Base-by-base conservation (phyloP, 1,140 invertebrate species). In the Leptinotarsa texana region DNA sequence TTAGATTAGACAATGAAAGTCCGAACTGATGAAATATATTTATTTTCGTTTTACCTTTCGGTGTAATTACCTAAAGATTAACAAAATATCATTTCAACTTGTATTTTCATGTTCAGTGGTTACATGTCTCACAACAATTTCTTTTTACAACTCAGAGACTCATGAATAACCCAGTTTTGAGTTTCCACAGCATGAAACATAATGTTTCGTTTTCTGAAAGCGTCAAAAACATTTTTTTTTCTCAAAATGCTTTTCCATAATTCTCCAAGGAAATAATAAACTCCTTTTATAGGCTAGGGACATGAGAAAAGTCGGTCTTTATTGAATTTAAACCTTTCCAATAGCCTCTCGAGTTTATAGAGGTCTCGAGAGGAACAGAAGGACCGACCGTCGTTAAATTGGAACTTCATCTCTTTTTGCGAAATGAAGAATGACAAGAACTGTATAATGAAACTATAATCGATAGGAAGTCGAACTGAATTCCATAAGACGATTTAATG, bases 251-350 rank as follows among this genome's bases (percentile, higher is more conserved):
- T 17, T 18, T 1, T 65, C 13, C 63, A 65, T 65, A 65, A 65
- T 65, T 65, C 63, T 65, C 63, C n/a, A 65, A 65, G 21, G 63
- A 65, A 65, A 15, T 65, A 65, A 65, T 65, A 22, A 65, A 65
- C 63, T 65, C 21, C 63, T 22, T 65, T 2, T 27, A 24, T 74
- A 47, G 73, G 33, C 63, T 65, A 21, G 73, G 18, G 24, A 66
- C 67, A 67, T 48, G 73, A 57, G 49, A 66, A 65, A 74, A 74
- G 51, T 63, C 65, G 48, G 65, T 47, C 69, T 75, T 75, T 75
- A 75, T 75, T 75, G 74, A 75, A 69, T 75, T 75, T 72, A 69
- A 75, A 75, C 74, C 74, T 72, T 75, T 68, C 15, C 33, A 72
- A 75, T 67, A 67, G 74, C 69, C 74, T 69, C 68, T 71, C 74